Evolutionary conservation across 2,797 vertebrate genomes (phyloP), one percentile per base, ranked within the genome.

Genomic region (Protosalanx chinensis): DNA sequence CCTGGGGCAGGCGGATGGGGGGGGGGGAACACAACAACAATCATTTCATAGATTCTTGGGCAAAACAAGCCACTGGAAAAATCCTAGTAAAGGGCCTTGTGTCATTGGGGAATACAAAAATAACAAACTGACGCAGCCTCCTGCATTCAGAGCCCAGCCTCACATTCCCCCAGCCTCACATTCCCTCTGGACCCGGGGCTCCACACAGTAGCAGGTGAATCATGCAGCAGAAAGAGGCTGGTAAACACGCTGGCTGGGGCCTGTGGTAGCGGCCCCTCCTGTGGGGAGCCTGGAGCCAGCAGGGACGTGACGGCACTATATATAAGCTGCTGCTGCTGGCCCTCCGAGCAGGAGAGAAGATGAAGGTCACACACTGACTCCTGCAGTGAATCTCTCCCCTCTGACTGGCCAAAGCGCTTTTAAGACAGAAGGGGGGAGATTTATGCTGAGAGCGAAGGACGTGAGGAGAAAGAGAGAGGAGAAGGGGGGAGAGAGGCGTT

Each of bases 281-380:
- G 32, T 64, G 30, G 30, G 30, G 12, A 33, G 27, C 30, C 12
- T 1, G 7, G 27, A 30, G 29, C 3, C 18, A 59, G 20, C 6
- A 20, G 5, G 70, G 76, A 81, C 78, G 68, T 77, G 30, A 74
- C 80, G 68, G 80, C 81, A 86, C 87, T 88, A 86, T 86, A 88
- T 90, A 91, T 88, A 86, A 87, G 87, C 76, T 58, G 51, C 29
- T 29, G 23, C 23, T 27, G 23, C 23, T 27, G 23, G 23, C 23
- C 23, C 67, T 56, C 18, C 1, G 4, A 58, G 57, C 56, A 16
- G 29, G 29, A 4, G 30, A 56, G 60, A 46, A 63, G 78, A 87
- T 88, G 88, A 91, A 90, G 88, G 91, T 90, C 89, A 88, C 77
- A 16, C 65, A 75, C 35, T 76, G 72, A n/a, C 4, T 16, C 51